A percentile compares a stretch with the other conserved stretches of the same genome.
Conservation (phyloP, 1,140 invertebrate species). For the Lamellibrachia luymesi region DNA sequence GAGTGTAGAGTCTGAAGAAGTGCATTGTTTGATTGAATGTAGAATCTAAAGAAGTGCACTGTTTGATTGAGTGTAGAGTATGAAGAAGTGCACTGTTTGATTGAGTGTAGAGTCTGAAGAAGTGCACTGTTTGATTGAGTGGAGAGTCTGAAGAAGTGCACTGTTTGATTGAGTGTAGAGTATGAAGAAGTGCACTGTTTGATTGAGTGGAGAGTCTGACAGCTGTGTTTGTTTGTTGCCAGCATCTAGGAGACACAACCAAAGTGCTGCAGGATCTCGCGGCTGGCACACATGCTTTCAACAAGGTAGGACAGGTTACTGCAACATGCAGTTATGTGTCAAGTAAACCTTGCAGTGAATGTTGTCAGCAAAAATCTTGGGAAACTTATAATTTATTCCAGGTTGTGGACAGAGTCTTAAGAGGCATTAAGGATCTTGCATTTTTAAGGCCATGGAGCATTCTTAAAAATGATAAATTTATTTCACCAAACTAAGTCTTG, state of each 20-base stretch:
- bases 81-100: neutral
- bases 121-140: neutral
- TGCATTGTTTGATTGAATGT: no score
- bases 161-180: no score
- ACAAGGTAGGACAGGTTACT: slow-evolving; percentile 50
- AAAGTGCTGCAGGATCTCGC: slow-evolving; percentile 73
- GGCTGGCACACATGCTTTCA: slow-evolving; percentile 74
- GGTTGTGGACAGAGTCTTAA: no score
- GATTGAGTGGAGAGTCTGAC: neutral
- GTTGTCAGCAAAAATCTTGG: neutral
- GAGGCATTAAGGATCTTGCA: no score
- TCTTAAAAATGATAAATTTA: no score
- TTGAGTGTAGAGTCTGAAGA: no score
- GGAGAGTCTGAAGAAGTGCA: neutral
- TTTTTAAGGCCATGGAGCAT: no score
- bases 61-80: neutral
- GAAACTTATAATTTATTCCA: no score
- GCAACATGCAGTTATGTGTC: no score
- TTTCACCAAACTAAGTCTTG: no score
- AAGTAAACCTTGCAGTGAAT: no score
- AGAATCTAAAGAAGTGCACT: no score
- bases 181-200: neutral
- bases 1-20: neutral
- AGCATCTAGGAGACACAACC: slow-evolving; percentile 81
- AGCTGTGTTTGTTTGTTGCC: slow-evolving; percentile 37